Base-by-base conservation (phyloP, 1,140 invertebrate genomes). In the Eciton burchellii region DNA sequence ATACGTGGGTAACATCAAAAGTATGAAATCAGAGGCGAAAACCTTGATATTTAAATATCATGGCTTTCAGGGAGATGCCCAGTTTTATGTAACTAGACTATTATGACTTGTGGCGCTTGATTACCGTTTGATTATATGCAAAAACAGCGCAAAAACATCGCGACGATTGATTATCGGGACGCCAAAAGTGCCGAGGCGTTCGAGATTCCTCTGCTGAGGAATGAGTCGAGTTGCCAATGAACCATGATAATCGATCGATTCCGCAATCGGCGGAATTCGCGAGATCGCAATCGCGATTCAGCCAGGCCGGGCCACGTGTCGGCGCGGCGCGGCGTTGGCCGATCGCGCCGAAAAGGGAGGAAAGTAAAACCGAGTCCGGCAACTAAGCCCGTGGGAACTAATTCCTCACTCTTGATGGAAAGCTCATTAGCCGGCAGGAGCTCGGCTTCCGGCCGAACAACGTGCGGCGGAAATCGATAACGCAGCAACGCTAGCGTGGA, bases 391-490 rank as follows among this genome's bases (percentile, higher is more conserved):
- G 14, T 45, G 52, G 45, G 63, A 21, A 79, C 63, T 68, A 70
- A 57, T 79, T 79, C 56, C 63, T 76, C n/a, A 29, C 24, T 3
- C 45, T 52, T 35, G 74, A 79, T 45, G 24, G 74, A 47, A 79
- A 79, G 47, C 74, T 77, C 47, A 56, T 77, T 68, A 77, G n/a
- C 21, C 26, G 74, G 16, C 35, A 14, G 62, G n/a, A 54, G 24
- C 35, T 14, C 14, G 62, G 16, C 49, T 79, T 68, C 16, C 49
- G 56, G 14, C 16, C 45, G 24, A 21, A 24, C 45, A 49, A 66
- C 43, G 21, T 49, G 21, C 45, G 65, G 45, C n/a, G 72, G 35
- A 74, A 62, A 74, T 49, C 72, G 72, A 74, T 74, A 74, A 35
- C 16, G 4, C 49, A 49, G 26, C 43, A 9, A 45, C 26, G 57